phyloP scores from a whole-genome alignment of 2,113 vertebrate species.

The Pongo pygmaeus region DNA sequence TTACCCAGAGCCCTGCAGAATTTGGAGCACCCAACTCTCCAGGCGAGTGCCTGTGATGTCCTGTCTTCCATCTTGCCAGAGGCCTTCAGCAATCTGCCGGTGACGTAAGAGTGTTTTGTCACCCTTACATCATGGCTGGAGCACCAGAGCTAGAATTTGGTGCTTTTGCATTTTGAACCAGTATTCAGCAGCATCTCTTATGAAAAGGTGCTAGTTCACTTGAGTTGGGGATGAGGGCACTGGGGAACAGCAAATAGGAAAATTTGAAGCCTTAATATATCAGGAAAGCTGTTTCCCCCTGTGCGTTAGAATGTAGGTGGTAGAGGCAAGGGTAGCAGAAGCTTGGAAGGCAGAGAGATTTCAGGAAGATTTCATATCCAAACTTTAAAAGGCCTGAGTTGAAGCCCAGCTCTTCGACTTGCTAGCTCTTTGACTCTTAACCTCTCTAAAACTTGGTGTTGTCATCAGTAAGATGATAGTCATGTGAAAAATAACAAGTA shows the following conservation, averaged over 20 bases:
- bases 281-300: not conserved
- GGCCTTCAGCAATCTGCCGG: conserved; percentile 92
- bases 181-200: not conserved
- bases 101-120: conserved; percentile 67
- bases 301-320: too few species aligned
- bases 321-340: too few species aligned
- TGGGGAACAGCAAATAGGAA: not conserved
- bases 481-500: not conserved
- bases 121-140: not conserved
- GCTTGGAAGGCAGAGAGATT: too few species aligned
- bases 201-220: not conserved
- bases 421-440: too few species aligned
- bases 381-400: too few species aligned
- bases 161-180: not conserved
- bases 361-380: too few species aligned
- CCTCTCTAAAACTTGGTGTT: too few species aligned
- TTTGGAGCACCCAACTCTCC: conserved; percentile 91
- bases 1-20: conserved; percentile 92
- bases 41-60: conserved; percentile 95
- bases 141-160: not conserved
- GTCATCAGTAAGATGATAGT: not conserved
- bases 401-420: too few species aligned
- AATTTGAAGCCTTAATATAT: not conserved
- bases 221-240: not conserved
- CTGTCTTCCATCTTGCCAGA: conserved; percentile 95